These are phyloP conservation scores for Ovibos moschatus DNA, from an alignment of 2,113 vertebrate genomes.

Conservation along the genomic window DNA sequence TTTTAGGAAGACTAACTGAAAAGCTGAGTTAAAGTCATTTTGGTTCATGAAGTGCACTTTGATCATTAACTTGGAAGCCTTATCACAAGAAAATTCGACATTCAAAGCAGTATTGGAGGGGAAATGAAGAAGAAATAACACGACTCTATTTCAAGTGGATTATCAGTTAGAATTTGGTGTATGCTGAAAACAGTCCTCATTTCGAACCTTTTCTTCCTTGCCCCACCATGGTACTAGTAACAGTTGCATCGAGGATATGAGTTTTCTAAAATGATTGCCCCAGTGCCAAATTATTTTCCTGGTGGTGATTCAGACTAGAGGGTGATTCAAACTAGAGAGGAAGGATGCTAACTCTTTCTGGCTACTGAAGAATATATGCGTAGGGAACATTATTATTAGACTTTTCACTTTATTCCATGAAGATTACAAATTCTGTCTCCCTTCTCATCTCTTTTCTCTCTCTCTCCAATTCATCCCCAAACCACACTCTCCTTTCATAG, in stretches of 20 bases:
- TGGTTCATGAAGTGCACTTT: constrained; percentile 39
- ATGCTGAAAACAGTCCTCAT: not conserved
- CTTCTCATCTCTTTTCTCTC: not conserved
- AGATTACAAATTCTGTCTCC: not conserved
- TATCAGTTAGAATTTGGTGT: not conserved
- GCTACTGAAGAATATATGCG: not conserved
- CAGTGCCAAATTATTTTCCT: not conserved
- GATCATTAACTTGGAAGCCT: constrained; percentile 8
- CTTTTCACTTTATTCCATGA: not conserved
- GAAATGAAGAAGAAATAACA: constrained; percentile 35
- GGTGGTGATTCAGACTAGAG: not conserved
- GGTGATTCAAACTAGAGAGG: not conserved
- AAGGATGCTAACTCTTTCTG: not conserved
- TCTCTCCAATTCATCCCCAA: no score
- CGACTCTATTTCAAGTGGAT: not conserved
- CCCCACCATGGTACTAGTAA: not conserved
- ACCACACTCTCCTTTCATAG: not conserved
- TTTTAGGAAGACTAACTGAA: constrained; percentile 21
- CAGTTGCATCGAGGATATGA: not conserved
- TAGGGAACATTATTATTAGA: not conserved
- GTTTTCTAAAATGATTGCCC: not conserved
- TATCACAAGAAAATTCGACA: constrained; percentile 43
- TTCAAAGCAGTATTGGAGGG: not conserved
- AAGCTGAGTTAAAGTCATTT: constrained; percentile 47
- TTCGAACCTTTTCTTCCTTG: not conserved